A percentile compares a stretch with the other conserved stretches of the same genome.
phyloP scores from a whole-genome alignment of 2,113 vertebrate species.

The Stigmatopora argus region DNA sequence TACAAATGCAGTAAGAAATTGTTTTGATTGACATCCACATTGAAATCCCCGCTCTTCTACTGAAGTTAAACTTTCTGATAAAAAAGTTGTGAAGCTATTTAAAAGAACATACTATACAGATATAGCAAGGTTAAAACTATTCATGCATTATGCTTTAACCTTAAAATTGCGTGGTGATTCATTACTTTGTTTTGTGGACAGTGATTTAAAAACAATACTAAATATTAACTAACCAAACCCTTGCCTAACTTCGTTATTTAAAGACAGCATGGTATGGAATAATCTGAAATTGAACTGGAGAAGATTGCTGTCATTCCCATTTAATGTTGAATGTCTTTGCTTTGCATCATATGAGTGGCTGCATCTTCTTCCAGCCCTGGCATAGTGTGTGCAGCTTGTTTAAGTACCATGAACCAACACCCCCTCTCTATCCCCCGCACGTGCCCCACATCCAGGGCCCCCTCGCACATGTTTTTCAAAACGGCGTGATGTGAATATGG shows the following conservation, averaged over 20 bases:
- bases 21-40: background rate
- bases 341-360: slow-evolving; percentile 5
- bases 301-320: slow-evolving; percentile 42
- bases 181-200: background rate
- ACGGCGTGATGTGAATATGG: slow-evolving; percentile 46
- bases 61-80: too few relatives aligned
- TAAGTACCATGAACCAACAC: background rate
- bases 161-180: background rate
- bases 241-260: slow-evolving; percentile 15
- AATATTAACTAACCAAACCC: too few relatives aligned
- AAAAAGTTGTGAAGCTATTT: too few relatives aligned
- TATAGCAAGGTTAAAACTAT: too few relatives aligned
- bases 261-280: slow-evolving; percentile 19
- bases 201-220: background rate
- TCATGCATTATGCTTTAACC: background rate
- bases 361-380: slow-evolving; percentile 2
- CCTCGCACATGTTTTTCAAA: slow-evolving; percentile 34
- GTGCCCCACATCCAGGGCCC: background rate
- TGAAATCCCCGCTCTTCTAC: too few relatives aligned
- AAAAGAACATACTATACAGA: too few relatives aligned
- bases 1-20: background rate
- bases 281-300: slow-evolving; percentile 48
- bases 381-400: slow-evolving; percentile 24
- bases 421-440: too few relatives aligned
- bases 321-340: slow-evolving; percentile 27